Percentiles rank a stretch among this genome's conserved stretches.
Conservation (phyloP, 2,113 vertebrate species). For the Polyodon spathula region DNA sequence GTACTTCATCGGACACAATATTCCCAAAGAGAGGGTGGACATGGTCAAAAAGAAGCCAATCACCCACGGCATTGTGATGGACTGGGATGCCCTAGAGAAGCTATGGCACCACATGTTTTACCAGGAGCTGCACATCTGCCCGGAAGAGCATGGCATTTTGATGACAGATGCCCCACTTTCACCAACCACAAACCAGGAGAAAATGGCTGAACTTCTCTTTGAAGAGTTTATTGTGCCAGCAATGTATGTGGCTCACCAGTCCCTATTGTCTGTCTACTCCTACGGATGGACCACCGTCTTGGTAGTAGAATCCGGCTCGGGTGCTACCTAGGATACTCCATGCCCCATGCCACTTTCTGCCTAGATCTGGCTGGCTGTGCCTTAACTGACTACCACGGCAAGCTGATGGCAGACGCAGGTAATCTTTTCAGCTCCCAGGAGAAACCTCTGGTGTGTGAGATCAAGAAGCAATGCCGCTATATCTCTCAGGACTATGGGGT, state of each 20-base stretch:
- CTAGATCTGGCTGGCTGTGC: slow-evolving; percentile 30
- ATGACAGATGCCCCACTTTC: slow-evolving; percentile 29
- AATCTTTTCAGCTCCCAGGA: slow-evolving; percentile 18
- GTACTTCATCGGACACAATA: slow-evolving; percentile 15
- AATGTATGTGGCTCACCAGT: slow-evolving; percentile 35
- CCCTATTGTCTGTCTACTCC: slow-evolving; percentile 33
- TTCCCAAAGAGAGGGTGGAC: slow-evolving; percentile 14
- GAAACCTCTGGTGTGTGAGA: slow-evolving; percentile 16
- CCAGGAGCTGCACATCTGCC: slow-evolving; percentile 23
- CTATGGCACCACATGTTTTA: slow-evolving; percentile 41
- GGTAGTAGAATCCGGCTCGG: slow-evolving; percentile 36
- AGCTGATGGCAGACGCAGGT: slow-evolving; percentile 30
- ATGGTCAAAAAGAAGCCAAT: slow-evolving; percentile 7
- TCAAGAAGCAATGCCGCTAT: slow-evolving; percentile 42
- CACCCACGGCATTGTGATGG: slow-evolving; percentile 21
- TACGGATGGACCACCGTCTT: slow-evolving; percentile 24
- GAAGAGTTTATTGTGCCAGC: slow-evolving; percentile 34
- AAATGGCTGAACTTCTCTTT: slow-evolving; percentile 40
- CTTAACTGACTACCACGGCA: slow-evolving; percentile 29
- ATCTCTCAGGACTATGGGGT: slow-evolving; percentile 22
- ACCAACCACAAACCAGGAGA: slow-evolving; percentile 30
- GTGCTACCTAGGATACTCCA: slow-evolving; percentile 38
- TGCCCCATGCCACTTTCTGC: slow-evolving; percentile 33
- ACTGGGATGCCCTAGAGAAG: slow-evolving; percentile 29
- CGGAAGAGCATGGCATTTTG: slow-evolving; percentile 39